phyloP scores from a whole-genome alignment of 1,140 invertebrate genomes.

The Belonocnema kinseyi region DNA sequence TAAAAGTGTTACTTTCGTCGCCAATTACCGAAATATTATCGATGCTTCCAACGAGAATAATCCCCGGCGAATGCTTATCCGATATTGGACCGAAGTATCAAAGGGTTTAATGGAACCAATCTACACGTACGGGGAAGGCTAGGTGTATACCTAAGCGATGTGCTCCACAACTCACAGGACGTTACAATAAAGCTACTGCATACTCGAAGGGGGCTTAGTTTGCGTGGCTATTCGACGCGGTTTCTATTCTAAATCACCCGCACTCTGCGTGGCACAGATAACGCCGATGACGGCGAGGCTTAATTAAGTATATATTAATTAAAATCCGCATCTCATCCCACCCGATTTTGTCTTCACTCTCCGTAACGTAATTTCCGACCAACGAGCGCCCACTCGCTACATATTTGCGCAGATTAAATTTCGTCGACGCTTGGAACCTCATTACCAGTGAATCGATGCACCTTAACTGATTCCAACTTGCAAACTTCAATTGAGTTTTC shows the following conservation, averaged over 20 bases:
- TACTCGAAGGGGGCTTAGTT: neutral
- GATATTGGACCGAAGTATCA: slow-evolving; percentile 22
- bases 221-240: slow-evolving; percentile 25
- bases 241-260: slow-evolving; percentile 29
- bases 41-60: slow-evolving; percentile 15
- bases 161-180: slow-evolving; percentile 24
- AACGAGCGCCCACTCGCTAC: slow-evolving; percentile 26
- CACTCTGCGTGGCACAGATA: slow-evolving; percentile 29
- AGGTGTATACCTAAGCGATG: slow-evolving; percentile 4
- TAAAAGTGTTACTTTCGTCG: slow-evolving; percentile 10
- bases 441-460: slow-evolving; percentile 26
- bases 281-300: slow-evolving; percentile 25
- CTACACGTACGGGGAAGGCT: neutral
- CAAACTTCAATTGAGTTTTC: slow-evolving; percentile 25
- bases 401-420: slow-evolving; percentile 28
- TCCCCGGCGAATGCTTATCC: slow-evolving; percentile 18
- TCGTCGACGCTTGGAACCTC: slow-evolving; percentile 28
- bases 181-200: slow-evolving; percentile 16
- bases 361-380: slow-evolving; percentile 17
- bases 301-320: slow-evolving; percentile 32
- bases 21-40: slow-evolving; percentile 24
- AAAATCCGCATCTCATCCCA: slow-evolving; percentile 18
- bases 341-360: no score
- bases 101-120: slow-evolving; percentile 20
- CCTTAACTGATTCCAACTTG: slow-evolving; percentile 29